These are phyloP conservation scores for Homarus gammarus DNA, from an alignment of 2,888 invertebrate genomes.

Conservation along the genomic window DNA sequence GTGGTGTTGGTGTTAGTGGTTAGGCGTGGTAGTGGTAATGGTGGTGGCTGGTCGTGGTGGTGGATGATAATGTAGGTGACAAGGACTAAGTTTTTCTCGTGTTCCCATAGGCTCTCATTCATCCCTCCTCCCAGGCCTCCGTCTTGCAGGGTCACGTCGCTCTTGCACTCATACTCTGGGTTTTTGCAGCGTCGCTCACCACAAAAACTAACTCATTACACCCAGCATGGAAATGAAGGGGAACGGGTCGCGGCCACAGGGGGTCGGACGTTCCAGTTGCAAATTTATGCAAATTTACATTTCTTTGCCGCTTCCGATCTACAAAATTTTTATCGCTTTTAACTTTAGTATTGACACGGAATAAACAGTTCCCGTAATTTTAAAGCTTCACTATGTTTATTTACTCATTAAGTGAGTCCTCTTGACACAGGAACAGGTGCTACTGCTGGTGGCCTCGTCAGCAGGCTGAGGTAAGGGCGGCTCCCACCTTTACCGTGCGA, in stretches of 20 bases:
- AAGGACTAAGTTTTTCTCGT: no score
- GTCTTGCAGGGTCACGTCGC: not conserved
- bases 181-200: not conserved
- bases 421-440: no score
- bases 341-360: no score
- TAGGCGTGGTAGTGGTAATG: no score
- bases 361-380: no score
- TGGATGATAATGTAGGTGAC: no score
- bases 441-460: not conserved
- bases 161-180: not conserved
- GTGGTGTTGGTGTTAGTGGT: no score
- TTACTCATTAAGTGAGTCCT: no score
- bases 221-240: not conserved
- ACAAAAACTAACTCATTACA: not conserved
- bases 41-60: no score
- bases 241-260: not conserved
- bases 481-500: not conserved
- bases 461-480: not conserved
- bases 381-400: no score
- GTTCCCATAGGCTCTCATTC: not conserved
- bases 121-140: not conserved
- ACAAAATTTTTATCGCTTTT: no score
- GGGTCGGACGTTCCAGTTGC: not conserved
- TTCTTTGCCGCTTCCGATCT: no score
- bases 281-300: not conserved